These are phyloP conservation scores for Lepidotrigona ventralis DNA, from an alignment of 1,140 invertebrate genomes.

Conservation along the genomic window DNA sequence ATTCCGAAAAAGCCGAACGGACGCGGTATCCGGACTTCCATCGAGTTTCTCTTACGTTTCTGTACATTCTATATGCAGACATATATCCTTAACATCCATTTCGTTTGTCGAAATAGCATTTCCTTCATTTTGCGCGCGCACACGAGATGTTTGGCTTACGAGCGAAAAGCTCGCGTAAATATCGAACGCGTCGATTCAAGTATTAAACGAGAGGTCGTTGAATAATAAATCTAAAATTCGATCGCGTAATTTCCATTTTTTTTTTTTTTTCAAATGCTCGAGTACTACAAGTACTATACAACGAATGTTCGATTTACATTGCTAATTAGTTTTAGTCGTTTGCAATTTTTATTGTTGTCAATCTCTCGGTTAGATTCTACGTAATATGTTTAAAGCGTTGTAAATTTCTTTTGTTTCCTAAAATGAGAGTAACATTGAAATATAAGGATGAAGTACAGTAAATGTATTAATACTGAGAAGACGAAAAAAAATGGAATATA, in stretches of 20 bases:
- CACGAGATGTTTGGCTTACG: no score
- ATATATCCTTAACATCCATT: not conserved
- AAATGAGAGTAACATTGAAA: no score
- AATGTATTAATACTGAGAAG: no score
- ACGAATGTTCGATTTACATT: not conserved
- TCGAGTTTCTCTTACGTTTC: not conserved
- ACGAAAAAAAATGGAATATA: no score
- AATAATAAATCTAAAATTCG: not conserved
- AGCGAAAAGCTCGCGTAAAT: conserved; percentile 20
- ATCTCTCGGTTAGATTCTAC: no score
- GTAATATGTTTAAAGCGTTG: no score
- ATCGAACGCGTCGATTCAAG: not conserved
- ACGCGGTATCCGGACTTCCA: not conserved
- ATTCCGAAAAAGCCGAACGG: not conserved
- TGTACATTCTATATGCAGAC: not conserved
- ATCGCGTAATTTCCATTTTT: not conserved
- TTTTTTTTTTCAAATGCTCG: not conserved
- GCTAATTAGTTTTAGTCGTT: not conserved
- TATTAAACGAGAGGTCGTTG: not conserved
- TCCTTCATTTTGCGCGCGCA: not conserved
- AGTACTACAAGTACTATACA: no score
- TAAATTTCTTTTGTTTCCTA: no score
- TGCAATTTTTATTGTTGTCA: no score
- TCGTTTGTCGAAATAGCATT: not conserved
- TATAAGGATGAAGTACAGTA: no score